Base-by-base conservation (phyloP, 92 coral and sea anemone species). In the Heteractis magnifica region DNA sequence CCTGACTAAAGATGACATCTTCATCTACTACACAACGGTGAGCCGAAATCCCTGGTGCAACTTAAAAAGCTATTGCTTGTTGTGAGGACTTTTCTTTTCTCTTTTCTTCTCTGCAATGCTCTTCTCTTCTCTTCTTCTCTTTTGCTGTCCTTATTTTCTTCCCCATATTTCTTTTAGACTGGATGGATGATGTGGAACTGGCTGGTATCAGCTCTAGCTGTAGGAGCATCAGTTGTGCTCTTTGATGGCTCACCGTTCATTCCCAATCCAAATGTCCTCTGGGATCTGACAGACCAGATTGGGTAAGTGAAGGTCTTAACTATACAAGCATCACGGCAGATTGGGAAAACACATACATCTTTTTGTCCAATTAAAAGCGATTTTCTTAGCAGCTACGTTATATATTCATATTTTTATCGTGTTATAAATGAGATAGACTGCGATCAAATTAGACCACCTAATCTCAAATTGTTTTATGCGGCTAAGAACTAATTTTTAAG, bases 161-260 rank as follows among this genome's bases (percentile, higher is more conserved):
- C 0, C 65, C 51, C 19, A 11, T 79, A 48, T 23, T 18, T 51
- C 79, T 10, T 74, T 51, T 83, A 96, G 99, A 96, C 99, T 79
- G 99, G 99, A 8, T 96, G 99, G 99, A 96, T 96, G 99, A 96
- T 96, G 99, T 96, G 99, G 99, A 96, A 96, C 92, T 96, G 99
- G 99, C 56, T 96, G 71, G 98, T 96, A 70, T 90, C 98, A 4
- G 92, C 97, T 6, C 88, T 96, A 11, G 98, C 98, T 83, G 91
- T 91, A 26, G 99, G 99, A 34, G 90, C 97, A 19, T 87, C 99
- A 58, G 81, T 96, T 12, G 94, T 96, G 14, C 89, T 96, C 56
- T 96, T 92, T 82, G 99, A 96, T 71, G 99, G 99, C 19, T 96
- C 99, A 48, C 99, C 99, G 34, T 81, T 94, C 12, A 71, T 92